phyloP scores from a whole-genome alignment of 2,888 invertebrate genomes.

The Cephalotes varians region DNA sequence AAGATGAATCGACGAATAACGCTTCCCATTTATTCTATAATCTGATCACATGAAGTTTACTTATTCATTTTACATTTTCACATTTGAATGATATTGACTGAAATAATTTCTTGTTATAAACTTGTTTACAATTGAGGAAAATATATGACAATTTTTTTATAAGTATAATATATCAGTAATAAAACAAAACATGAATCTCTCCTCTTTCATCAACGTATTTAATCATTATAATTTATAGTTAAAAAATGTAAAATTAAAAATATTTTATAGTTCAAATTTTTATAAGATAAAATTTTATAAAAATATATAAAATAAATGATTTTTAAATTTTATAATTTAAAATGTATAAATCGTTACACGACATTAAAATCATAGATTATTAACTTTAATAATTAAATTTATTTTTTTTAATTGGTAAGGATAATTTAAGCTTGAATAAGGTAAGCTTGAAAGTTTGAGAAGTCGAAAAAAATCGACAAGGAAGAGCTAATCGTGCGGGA shows the following conservation, averaged over 20 bases:
- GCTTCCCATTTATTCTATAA: background rate
- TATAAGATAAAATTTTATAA: background rate
- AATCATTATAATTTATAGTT: too few relatives aligned
- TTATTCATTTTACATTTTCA: background rate
- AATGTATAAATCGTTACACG: background rate
- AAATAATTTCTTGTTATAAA: background rate
- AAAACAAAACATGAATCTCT: background rate
- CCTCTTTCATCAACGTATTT: background rate
- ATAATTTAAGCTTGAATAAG: too few relatives aligned
- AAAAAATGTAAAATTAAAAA: too few relatives aligned
- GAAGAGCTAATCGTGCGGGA: background rate
- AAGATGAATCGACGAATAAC: background rate
- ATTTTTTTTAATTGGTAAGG: background rate
- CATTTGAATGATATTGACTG: background rate
- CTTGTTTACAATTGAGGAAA: background rate
- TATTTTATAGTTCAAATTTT: background rate
- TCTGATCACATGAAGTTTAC: background rate
- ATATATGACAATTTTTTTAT: background rate
- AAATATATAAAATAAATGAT: background rate
- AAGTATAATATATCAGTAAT: background rate
- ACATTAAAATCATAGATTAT: background rate
- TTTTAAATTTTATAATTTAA: background rate
- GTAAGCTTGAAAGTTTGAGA: background rate
- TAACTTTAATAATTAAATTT: background rate
- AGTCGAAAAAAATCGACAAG: background rate